Percentiles rank a stretch among this genome's conserved stretches.
Conservation (phyloP, 1,140 invertebrate species). For the Aradophagus sp. region DNA sequence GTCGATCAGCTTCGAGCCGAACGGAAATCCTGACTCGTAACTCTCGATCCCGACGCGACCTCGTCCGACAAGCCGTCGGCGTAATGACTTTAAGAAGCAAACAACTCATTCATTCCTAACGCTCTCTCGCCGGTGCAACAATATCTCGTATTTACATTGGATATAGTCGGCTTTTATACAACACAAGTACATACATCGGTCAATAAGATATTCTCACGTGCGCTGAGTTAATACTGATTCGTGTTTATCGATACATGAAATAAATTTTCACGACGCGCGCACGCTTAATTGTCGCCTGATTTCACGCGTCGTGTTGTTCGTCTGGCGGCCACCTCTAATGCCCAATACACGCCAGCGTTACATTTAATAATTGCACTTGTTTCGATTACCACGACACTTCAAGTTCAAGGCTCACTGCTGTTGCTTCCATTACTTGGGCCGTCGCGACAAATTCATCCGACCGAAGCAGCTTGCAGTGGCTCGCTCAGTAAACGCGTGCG, state of each 20-base stretch:
- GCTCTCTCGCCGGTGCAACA: conserved; percentile 21
- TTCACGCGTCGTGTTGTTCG: conserved; percentile 11
- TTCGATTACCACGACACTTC: conserved; percentile 19
- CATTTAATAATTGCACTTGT: conserved; percentile 54
- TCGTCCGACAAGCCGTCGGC: no score
- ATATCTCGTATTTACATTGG: conserved; percentile 55
- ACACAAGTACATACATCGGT: conserved; percentile 49
- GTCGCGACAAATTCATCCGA: no score
- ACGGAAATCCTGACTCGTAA: no score
- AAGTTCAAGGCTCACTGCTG: no score
- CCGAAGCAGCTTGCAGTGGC: no score
- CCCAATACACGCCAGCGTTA: conserved; percentile 24
- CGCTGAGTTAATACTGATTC: conserved; percentile 57
- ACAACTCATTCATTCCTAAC: no score
- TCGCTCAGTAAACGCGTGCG: no score
- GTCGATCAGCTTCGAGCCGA: no score
- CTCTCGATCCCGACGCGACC: no score
- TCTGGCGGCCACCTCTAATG: conserved; percentile 20
- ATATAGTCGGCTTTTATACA: conserved; percentile 37
- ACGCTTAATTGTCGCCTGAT: conserved; percentile 14
- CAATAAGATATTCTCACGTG: conserved; percentile 53
- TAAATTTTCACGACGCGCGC: conserved; percentile 40
- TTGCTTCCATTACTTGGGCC: no score
- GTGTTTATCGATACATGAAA: conserved; percentile 47
- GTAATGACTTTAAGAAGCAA: no score